A percentile compares a stretch with the other conserved stretches of the same genome.
phyloP scores from a whole-genome alignment of 30 jellyfish, hydroid and myxozoan species.

The Nemopilema nomurai region DNA sequence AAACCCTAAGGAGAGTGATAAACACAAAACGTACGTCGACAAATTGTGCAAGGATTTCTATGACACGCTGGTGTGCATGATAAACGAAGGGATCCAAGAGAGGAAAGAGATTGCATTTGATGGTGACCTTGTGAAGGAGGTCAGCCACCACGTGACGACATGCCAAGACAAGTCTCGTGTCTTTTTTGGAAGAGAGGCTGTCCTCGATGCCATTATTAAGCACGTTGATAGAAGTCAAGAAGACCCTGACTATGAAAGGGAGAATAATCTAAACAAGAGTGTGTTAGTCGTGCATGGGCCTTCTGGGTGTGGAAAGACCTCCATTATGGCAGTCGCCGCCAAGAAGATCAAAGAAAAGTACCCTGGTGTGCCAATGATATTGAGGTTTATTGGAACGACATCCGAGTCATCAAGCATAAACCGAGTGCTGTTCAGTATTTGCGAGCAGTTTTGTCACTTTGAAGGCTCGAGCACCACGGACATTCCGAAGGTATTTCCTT shows the following conservation, averaged over 20 bases:
- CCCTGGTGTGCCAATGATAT: conserved; percentile 44
- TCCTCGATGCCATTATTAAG: conserved; percentile 37
- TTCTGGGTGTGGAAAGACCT: conserved; percentile 92
- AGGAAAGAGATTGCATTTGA: conserved; percentile 49
- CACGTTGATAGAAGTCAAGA: conserved; percentile 35
- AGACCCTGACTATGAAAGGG: not conserved
- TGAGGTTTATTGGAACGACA: conserved; percentile 87
- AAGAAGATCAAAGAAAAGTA: conserved; percentile 34
- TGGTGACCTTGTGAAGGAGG: conserved; percentile 63
- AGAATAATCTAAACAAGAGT: not conserved
- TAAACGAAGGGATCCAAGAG: conserved; percentile 77
- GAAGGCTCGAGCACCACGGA: not conserved
- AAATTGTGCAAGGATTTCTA: conserved; percentile 67
- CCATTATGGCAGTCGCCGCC: conserved; percentile 83
- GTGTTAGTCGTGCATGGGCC: conserved; percentile 74
- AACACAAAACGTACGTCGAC: conserved; percentile 50
- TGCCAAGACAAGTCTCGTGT: conserved; percentile 69
- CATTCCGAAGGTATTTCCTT: conserved; percentile 50
- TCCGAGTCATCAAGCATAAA: conserved; percentile 73
- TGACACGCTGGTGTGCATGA: conserved; percentile 60
- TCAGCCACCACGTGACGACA: conserved; percentile 64
- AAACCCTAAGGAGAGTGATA: conserved; percentile 43
- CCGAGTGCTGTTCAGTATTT: conserved; percentile 48
- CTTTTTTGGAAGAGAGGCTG: conserved; percentile 75
- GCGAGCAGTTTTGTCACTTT: conserved; percentile 59